A percentile compares a stretch with the other conserved stretches of the same genome.
Evolutionary conservation across 2,888 invertebrate species (phyloP).

Genomic region (Sympetrum striolatum): DNA sequence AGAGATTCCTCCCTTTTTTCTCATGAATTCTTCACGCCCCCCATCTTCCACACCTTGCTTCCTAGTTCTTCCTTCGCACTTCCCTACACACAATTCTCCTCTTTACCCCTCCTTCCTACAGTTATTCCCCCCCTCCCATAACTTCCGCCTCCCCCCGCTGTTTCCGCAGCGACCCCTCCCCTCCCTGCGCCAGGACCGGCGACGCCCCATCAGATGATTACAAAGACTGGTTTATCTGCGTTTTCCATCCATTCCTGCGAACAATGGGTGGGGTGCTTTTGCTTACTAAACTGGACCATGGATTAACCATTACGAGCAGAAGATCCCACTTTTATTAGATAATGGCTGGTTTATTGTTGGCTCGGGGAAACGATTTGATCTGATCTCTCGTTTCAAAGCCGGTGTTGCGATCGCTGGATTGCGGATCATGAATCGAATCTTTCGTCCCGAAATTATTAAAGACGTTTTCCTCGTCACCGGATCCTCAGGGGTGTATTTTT

Average conservation of each 20-base stretch:
- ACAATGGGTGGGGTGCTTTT: neutral
- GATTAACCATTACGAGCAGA: neutral
- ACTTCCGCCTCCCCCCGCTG: constrained; percentile 21
- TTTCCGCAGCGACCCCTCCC: constrained; percentile 25
- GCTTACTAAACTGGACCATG: neutral
- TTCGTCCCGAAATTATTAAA: neutral
- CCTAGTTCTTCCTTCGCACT: constrained; percentile 52
- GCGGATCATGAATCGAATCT: neutral
- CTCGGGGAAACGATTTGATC: neutral
- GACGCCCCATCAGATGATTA: neutral
- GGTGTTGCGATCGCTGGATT: neutral
- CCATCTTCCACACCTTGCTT: constrained; percentile 45
- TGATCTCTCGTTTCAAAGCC: neutral
- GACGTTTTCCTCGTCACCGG: neutral
- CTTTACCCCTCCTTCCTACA: neutral
- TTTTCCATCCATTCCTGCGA: neutral
- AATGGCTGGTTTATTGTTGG: neutral
- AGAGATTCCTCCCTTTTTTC: constrained; percentile 44
- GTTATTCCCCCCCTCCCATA: neutral
- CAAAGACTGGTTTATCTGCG: neutral
- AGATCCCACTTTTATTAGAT: neutral
- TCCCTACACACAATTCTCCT: constrained; percentile 51
- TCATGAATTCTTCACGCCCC: constrained; percentile 28
- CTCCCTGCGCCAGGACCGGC: neutral
- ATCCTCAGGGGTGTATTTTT: neutral